These are phyloP conservation scores for Clostera curtula DNA, from an alignment of 2,888 invertebrate genomes.

Conservation along the genomic window DNA sequence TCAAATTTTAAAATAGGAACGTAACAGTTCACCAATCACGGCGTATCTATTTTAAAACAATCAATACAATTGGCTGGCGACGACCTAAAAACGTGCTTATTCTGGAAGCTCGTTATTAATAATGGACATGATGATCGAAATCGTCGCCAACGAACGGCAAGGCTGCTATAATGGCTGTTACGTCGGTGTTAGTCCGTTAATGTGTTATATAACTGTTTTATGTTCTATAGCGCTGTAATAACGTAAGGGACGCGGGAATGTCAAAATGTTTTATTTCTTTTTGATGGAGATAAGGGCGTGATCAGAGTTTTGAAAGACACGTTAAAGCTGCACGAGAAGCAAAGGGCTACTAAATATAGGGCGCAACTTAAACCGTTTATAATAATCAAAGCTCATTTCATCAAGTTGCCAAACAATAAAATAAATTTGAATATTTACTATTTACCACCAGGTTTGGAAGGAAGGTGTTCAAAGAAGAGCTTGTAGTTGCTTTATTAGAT, in stretches of 20 bases:
- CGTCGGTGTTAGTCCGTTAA: constrained; percentile 2
- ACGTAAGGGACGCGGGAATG: background rate
- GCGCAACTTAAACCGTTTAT: too few relatives aligned
- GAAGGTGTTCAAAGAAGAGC: too few relatives aligned
- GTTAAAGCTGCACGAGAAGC: background rate
- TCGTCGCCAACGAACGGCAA: background rate
- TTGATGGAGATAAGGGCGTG: constrained; percentile 4
- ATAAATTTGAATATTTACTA: too few relatives aligned
- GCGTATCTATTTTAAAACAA: constrained; percentile 15
- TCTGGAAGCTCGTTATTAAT: constrained; percentile 1
- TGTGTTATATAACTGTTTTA: constrained; percentile 6
- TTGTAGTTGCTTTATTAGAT: too few relatives aligned
- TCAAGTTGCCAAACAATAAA: too few relatives aligned
- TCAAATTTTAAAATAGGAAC: constrained; percentile 7
- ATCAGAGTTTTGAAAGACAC: background rate
- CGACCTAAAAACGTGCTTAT: constrained; percentile 2
- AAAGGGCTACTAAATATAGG: background rate
- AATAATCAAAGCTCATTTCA: too few relatives aligned
- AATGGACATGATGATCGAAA: constrained; percentile 1
- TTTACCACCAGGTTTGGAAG: too few relatives aligned
- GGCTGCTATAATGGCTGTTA: constrained; percentile 1
- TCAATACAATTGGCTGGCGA: constrained; percentile 11
- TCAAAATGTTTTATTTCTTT: constrained; percentile 10
- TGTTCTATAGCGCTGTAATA: constrained; percentile 2
- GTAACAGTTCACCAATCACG: background rate